Base-by-base conservation (phyloP, 1,140 invertebrate species). In the Philopotamus ludificatus region DNA sequence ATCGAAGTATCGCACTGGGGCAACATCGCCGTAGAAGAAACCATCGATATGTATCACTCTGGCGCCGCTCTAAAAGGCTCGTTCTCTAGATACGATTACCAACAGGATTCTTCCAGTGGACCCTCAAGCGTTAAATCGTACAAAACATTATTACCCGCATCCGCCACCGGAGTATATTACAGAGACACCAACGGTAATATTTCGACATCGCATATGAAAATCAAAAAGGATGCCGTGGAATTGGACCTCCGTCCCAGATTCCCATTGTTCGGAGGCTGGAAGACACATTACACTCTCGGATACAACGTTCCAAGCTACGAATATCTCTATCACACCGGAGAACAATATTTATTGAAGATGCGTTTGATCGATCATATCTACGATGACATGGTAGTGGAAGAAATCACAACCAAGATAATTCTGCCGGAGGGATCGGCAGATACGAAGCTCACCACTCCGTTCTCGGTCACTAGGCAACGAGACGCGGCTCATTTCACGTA, bases 1-100 rank as follows among this genome's bases (percentile, higher is more conserved):
- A 93, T 99, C 73, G 97, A 99, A 80, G 85, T 99, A 1, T 99
- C 97, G 0, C 97, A 99, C 76, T 99, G 98, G 98, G 97, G 97
- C 15, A 98, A 98, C 73, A 95, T 99, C 76, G 96, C 97, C 67
- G 84, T 99, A 1, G 95, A 99, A 75, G 97, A 99, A 75, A 87
- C 88, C 0, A 87, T 99, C 74, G 92, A 98, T 74, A 82, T 99
- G 65, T 76, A 88, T 16, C 97, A 99, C 74, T 90, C 89, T 54
- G 98, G 98, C 22, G 97, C 98, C 9, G 84, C 87, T 65, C 77
- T 99, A 0, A 97, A 93, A 73, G 96, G 96, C 3, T 86, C 94
- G n/a, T 98, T 98, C 76, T 98, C 95, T 10, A 83, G 89, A 18
- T 97, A 97, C 79, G 96, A 99, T 75, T 98, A 95, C 73, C 94